phyloP scores from a whole-genome alignment of 2,113 vertebrate species.

The Anser cygnoides region DNA sequence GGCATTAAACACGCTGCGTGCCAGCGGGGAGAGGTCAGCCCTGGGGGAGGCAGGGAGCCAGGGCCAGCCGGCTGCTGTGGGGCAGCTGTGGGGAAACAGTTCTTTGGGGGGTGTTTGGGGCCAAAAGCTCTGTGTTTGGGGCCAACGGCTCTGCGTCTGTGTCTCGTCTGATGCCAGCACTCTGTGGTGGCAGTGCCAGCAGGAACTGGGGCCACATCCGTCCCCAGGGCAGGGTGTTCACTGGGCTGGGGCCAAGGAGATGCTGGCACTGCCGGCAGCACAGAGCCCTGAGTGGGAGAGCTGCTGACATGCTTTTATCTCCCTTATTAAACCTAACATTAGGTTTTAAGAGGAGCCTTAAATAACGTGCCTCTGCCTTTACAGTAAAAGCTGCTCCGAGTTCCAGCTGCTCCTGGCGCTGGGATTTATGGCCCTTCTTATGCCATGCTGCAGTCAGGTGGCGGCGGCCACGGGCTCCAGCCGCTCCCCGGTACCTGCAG shows the following conservation, averaged over 20 bases:
- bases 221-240: background rate
- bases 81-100: no score
- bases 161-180: rapidly evolving
- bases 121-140: background rate
- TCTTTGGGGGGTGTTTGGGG: background rate
- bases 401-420: background rate
- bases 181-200: no score
- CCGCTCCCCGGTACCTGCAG: background rate
- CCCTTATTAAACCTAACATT: conserved; percentile 56
- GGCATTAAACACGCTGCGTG: background rate
- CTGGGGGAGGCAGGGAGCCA: rapidly evolving
- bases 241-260: background rate
- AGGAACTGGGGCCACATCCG: rapidly evolving
- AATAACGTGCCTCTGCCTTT: conserved; percentile 38
- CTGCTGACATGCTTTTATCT: conserved; percentile 26
- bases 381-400: background rate
- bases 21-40: background rate
- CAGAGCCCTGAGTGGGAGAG: background rate
- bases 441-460: rapidly evolving
- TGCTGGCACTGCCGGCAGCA: rapidly evolving
- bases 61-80: background rate
- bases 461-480: background rate
- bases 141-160: background rate
- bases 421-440: background rate
- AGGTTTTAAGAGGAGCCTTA: conserved; percentile 58